These are phyloP conservation scores for Anthopleura xanthogrammica DNA, from an alignment of 92 coral and sea anemone genomes.

Conservation along the genomic window DNA sequence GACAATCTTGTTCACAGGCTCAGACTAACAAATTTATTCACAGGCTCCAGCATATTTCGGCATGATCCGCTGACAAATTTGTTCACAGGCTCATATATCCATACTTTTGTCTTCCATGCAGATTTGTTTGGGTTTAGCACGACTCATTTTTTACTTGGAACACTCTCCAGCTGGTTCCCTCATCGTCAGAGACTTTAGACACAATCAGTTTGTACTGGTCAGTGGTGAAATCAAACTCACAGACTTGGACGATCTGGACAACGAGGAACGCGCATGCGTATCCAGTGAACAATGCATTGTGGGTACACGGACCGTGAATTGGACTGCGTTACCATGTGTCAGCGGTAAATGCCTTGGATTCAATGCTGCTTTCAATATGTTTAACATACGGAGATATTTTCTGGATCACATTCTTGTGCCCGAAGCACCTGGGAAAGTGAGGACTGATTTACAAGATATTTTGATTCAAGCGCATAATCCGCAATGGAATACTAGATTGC, in stretches of 20 bases:
- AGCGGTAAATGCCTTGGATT: slow-evolving; percentile 58
- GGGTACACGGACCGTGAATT: slow-evolving; percentile 49
- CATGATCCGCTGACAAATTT: no score
- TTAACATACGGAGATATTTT: slow-evolving; percentile 54
- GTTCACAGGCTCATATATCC: no score
- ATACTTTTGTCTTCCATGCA: slow-evolving; percentile 25
- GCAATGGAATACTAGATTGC: slow-evolving; percentile 42
- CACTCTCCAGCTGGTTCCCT: slow-evolving; percentile 88
- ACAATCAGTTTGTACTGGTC: slow-evolving; percentile 83
- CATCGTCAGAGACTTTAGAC: slow-evolving; percentile 83
- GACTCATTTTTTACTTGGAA: slow-evolving; percentile 64
- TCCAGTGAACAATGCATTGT: slow-evolving; percentile 66
- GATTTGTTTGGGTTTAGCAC: slow-evolving; percentile 84
- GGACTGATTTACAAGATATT: slow-evolving; percentile 42
- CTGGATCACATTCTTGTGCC: slow-evolving; percentile 76
- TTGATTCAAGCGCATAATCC: slow-evolving; percentile 39
- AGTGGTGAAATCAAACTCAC: slow-evolving; percentile 81
- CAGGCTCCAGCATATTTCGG: no score
- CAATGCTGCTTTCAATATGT: slow-evolving; percentile 62
- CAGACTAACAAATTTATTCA: no score
- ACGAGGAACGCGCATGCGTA: slow-evolving; percentile 72
- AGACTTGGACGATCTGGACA: slow-evolving; percentile 92
- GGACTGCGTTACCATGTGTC: slow-evolving; percentile 62
- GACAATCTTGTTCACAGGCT: no score
- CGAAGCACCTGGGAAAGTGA: slow-evolving; percentile 65